These are phyloP conservation scores for Burhinus bistriatus DNA, from an alignment of 2,113 vertebrate species.

Conservation along the genomic window DNA sequence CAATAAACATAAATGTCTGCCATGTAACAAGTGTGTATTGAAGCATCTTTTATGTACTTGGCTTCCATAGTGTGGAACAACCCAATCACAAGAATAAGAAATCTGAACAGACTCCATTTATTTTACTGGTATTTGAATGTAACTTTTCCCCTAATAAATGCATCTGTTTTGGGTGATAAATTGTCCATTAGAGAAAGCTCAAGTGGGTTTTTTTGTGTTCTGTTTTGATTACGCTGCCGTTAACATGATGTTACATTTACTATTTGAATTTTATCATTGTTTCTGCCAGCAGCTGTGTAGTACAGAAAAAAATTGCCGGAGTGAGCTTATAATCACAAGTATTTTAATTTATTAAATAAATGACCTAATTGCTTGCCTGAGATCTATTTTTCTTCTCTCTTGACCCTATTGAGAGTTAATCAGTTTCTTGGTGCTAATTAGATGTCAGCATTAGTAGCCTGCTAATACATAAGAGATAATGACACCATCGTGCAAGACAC, in stretches of 20 bases:
- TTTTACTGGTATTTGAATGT: constrained; percentile 57
- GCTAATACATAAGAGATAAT: constrained; percentile 57
- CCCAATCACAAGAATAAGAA: constrained; percentile 27
- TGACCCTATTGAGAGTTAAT: constrained; percentile 70
- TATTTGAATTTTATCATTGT: constrained; percentile 40
- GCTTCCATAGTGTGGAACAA: constrained; percentile 5
- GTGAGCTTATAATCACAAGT: constrained; percentile 48
- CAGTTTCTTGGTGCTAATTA: constrained; percentile 70
- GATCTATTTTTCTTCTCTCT: constrained; percentile 59
- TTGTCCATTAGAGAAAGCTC: constrained; percentile 60
- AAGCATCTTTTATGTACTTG: constrained; percentile 25
- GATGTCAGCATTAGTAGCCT: constrained; percentile 60
- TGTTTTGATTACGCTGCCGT: constrained; percentile 60
- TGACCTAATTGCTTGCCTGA: constrained; percentile 66
- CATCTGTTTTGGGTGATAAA: constrained; percentile 64
- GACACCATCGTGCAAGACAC: constrained; percentile 28
- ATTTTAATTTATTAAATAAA: constrained; percentile 72
- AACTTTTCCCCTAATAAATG: constrained; percentile 60
- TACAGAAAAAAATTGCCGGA: constrained; percentile 17
- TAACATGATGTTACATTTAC: neutral
- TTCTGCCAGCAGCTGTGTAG: neutral
- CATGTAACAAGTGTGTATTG: neutral
- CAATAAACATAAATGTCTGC: constrained; percentile 30
- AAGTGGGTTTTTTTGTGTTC: neutral
- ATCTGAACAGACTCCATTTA: constrained; percentile 47